These are phyloP conservation scores for Callimico goeldii DNA, from an alignment of 2,797 vertebrate species.

Conservation along the genomic window DNA sequence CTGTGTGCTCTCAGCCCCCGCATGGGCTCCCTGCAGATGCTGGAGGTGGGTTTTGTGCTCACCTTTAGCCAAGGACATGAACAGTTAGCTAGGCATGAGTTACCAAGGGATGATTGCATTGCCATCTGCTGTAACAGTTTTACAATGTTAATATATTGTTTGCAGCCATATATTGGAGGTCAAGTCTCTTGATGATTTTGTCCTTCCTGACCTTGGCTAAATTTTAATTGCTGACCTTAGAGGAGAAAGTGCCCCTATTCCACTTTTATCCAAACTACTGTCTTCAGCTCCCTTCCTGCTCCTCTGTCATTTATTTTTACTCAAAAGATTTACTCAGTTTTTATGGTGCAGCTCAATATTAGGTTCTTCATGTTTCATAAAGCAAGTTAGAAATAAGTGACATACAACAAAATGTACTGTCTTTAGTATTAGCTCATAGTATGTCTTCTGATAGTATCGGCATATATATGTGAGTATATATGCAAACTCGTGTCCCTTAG, in stretches of 20 bases:
- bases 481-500: neutral
- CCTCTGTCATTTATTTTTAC: neutral
- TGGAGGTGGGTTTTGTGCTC: neutral
- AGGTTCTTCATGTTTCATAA: neutral
- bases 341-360: neutral
- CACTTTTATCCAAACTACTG: neutral
- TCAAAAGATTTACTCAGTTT: neutral
- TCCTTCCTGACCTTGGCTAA: neutral
- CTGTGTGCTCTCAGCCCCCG: fast-evolving
- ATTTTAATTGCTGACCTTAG: neutral
- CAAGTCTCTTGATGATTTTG: neutral
- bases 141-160: neutral
- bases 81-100: neutral
- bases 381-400: neutral
- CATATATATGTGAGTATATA: fast-evolving
- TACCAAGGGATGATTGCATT: neutral
- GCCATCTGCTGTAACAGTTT: neutral
- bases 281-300: neutral
- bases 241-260: neutral
- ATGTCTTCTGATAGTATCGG: neutral
- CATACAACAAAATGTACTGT: neutral
- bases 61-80: neutral
- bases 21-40: neutral
- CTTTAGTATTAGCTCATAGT: neutral
- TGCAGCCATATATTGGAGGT: neutral